Conservation (phyloP, 2,797 vertebrate species). For the Lepilemur septentrionalis region DNA sequence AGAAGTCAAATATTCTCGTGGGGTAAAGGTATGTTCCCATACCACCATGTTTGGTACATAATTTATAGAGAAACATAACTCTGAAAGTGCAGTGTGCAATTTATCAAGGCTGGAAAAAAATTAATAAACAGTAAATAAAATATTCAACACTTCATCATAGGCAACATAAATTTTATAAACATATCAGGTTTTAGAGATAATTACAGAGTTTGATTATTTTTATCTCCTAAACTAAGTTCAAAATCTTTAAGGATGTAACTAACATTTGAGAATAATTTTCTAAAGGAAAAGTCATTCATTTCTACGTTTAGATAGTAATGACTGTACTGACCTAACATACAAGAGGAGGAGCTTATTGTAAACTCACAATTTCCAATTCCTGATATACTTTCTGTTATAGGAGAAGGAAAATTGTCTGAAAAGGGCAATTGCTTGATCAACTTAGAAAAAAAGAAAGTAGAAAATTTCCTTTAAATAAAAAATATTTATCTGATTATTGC, state of each 20-base stretch:
- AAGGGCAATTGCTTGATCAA: conserved; percentile 18
- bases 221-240: conserved; percentile 37
- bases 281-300: neutral
- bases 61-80: conserved; percentile 99
- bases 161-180: conserved; percentile 39
- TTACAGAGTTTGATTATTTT: neutral
- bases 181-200: neutral
- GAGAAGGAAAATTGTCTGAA: neutral
- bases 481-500: neutral
- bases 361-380: neutral
- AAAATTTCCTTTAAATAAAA: neutral
- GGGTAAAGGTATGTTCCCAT: conserved; percentile 99
- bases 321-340: neutral
- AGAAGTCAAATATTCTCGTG: conserved; percentile 97
- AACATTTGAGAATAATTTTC: neutral
- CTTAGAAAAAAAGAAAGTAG: neutral
- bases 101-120: conserved; percentile 92
- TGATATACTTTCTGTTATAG: neutral
- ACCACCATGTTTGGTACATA: conserved; percentile 98
- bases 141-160: conserved; percentile 19
- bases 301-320: neutral
- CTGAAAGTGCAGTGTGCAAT: conserved; percentile 98
- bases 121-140: conserved; percentile 56
- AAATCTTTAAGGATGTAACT: neutral
- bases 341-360: neutral